Conservation (phyloP, 2,113 vertebrate genomes). For the Neodon shergylaensis region DNA sequence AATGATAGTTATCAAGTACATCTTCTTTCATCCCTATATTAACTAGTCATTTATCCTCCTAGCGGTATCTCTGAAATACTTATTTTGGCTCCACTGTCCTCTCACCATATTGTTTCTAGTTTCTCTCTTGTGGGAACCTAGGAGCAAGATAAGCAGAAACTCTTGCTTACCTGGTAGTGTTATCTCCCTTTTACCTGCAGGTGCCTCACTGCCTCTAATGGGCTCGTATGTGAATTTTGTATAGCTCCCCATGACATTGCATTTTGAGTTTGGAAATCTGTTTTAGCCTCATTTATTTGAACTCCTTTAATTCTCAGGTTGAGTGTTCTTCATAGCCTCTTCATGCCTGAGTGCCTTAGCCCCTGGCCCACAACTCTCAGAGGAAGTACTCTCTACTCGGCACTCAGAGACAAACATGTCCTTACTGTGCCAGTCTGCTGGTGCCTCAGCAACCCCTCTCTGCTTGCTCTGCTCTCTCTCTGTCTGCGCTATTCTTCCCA, state of each 20-base stretch:
- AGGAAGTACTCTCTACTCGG: too few species aligned
- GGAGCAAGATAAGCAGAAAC: neutral
- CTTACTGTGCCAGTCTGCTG: too few species aligned
- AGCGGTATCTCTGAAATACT: neutral
- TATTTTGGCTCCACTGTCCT: neutral
- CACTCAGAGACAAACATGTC: too few species aligned
- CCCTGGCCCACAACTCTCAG: neutral
- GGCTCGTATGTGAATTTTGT: neutral
- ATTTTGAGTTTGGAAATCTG: neutral
- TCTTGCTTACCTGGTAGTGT: too few species aligned
- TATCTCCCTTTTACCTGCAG: neutral
- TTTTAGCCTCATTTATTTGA: neutral
- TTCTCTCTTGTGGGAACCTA: neutral
- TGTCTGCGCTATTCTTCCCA: too few species aligned
- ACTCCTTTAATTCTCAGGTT: neutral
- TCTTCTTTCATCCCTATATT: neutral
- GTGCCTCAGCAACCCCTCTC: too few species aligned
- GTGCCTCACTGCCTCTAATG: neutral
- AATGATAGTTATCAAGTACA: neutral
- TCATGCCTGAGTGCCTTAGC: neutral
- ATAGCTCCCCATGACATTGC: neutral
- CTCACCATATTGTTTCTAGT: neutral
- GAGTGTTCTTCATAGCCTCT: neutral
- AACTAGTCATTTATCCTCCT: neutral
- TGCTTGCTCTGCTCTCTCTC: too few species aligned